Evolutionary conservation across 2,888 invertebrate species (phyloP).

Genomic region (Tinea semifulvella): DNA sequence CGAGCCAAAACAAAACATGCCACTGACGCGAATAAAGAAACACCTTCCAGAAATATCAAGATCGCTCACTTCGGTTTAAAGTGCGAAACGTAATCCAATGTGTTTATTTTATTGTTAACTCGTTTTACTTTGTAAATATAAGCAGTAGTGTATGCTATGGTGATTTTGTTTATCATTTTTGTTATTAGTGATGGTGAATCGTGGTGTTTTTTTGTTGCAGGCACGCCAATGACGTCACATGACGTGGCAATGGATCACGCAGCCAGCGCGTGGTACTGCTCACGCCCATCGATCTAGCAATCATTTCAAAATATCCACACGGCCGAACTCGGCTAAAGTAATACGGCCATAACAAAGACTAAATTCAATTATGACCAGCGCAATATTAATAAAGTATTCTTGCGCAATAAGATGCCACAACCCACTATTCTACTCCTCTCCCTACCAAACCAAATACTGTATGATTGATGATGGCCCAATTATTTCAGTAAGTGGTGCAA

Average conservation of each 20-base stretch:
- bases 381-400: too few relatives aligned
- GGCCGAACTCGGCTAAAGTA: not conserved
- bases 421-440: too few relatives aligned
- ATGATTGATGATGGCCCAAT: too few relatives aligned
- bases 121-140: not conserved
- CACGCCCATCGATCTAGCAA: conserved; percentile 12
- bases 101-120: not conserved
- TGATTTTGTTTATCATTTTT: not conserved
- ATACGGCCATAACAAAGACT: too few relatives aligned
- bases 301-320: conserved; percentile 10
- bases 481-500: too few relatives aligned
- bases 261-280: conserved; percentile 1
- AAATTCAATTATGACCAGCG: too few relatives aligned
- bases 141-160: not conserved
- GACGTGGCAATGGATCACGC: not conserved
- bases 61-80: too few relatives aligned
- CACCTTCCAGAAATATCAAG: not conserved
- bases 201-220: not conserved
- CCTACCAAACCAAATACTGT: too few relatives aligned
- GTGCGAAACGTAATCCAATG: not conserved
- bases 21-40: not conserved
- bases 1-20: conserved; percentile 4
- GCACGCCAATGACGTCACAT: conserved; percentile 8
- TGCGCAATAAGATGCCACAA: too few relatives aligned
- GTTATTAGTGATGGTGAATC: not conserved